Evolutionary conservation across 2,888 invertebrate species (phyloP), one percentile per base, ranked within the genome.

Genomic region (Limnephilus marmoratus): DNA sequence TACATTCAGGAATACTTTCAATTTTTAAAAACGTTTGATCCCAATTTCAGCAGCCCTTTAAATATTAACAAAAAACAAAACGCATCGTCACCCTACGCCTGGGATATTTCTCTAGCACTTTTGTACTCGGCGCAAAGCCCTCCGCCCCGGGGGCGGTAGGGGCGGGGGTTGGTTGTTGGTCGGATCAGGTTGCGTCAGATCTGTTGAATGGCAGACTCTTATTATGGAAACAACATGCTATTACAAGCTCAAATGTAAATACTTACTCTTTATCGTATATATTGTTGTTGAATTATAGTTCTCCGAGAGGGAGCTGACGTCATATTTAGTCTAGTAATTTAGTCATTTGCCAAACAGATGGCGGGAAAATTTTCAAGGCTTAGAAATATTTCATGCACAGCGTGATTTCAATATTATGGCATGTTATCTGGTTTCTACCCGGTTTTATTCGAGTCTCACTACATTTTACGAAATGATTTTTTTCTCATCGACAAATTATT

Each of bases 181-280:
- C 85, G 49, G 41, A 90, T 90, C 90, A 90, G 85, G 90, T 90
- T 85, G 85, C 53, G 85, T 68, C 83, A 85, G 85, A 90, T 90
- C 90, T 90, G 90, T 90, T 90, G 90, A 83, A 85, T 90, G 68
- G 90, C 45, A 41, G 49, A 82, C 90, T 82, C 90, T 90, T 90
- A 90, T 90, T 90, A 90, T 90, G 82, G 45, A 82, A 90, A 90
- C 82, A 82, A 82, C 90, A 90, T 90, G 90, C 80, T 90, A 90
- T 90, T 90, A 82, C 90, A 90, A 90, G 90, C 90, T 81, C 31
- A 81, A 45, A 37, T 89, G 88, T 89, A 89, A 89, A 89, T 89
- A 89, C 41, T 89, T 31, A 34, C 87, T 87, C 31, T 49, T 31
- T 34, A 87, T 87, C 31, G 81, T 80, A 29, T 80, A 29, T 41